phyloP scores from a whole-genome alignment of 2,888 invertebrate genomes.

The Ochropleura leucogaster region DNA sequence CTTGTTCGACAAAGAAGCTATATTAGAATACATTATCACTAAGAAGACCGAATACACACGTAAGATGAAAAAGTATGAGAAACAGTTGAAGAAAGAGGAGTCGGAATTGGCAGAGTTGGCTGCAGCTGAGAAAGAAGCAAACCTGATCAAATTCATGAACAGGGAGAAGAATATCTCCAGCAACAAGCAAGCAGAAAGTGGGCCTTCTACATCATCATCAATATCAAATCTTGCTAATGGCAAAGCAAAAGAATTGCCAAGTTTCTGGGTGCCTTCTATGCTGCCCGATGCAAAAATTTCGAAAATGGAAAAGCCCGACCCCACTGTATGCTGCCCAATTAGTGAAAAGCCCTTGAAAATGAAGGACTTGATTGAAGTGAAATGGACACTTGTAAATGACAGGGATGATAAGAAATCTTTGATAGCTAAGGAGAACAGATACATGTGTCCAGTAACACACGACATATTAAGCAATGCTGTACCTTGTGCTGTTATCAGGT shows the following conservation, averaged over 20 bases:
- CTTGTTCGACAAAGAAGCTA: slow-evolving; percentile 99
- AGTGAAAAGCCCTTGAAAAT: slow-evolving; percentile 94
- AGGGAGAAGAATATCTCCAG: slow-evolving; percentile 95
- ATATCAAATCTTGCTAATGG: slow-evolving; percentile 95
- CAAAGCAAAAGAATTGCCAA: slow-evolving; percentile 95
- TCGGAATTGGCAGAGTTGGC: slow-evolving; percentile 93
- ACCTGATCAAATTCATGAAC: slow-evolving; percentile 95
- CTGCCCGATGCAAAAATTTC: slow-evolving; percentile 95
- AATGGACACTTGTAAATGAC: slow-evolving; percentile 97
- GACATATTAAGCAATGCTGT: slow-evolving; percentile 98
- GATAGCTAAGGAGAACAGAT: slow-evolving; percentile 97
- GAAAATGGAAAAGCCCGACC: slow-evolving; percentile 87
- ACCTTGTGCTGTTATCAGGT: slow-evolving; percentile 97
- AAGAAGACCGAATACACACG: slow-evolving; percentile 98
- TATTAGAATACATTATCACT: slow-evolving; percentile 97
- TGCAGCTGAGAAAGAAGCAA: slow-evolving; percentile 93
- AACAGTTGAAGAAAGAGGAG: slow-evolving; percentile 94
- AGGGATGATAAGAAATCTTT: slow-evolving; percentile 96
- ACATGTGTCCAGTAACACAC: slow-evolving; percentile 99
- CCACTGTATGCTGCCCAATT: slow-evolving; percentile 85
- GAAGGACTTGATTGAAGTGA: slow-evolving; percentile 97
- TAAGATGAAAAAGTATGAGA: slow-evolving; percentile 97
- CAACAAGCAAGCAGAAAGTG: slow-evolving; percentile 73
- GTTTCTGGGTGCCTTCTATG: slow-evolving; percentile 99
- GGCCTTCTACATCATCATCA: slow-evolving; percentile 83